Evolutionary conservation across 2,888 invertebrate species (phyloP), one percentile per base, ranked within the genome.

Genomic region (Rutpela maculata): DNA sequence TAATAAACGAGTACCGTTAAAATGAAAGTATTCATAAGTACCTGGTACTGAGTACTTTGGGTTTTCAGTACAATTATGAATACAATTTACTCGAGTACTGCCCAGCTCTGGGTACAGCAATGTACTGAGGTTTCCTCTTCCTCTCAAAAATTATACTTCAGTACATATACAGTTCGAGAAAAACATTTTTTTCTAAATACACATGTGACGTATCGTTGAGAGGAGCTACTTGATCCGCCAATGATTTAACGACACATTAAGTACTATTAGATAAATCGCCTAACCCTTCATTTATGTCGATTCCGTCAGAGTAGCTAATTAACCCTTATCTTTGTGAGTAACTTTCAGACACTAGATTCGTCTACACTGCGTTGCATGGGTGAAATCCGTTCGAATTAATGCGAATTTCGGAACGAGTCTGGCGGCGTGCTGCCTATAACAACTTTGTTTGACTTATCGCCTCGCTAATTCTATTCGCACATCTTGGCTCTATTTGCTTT

Each of bases 391-490:
- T 50, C n/a, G 50, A 50, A 15, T 35, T 15, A 43, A 43, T 15
- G 43, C 3, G 12, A 15, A 50, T 50, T 50, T n/a, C 6, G n/a
- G 0, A 50, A n/a, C 12, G n/a, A 15, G 3, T 50, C 12, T 7
- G 38, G 38, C 43, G 50, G 50, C 50, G n/a, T 50, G 50, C 50
- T n/a, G 50, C 50, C 50, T 50, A 50, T 50, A 50, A 50, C n/a
- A 50, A 50, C 4, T 50, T n/a, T n/a, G 50, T n/a, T 50, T n/a
- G 50, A n/a, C 6, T 50, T 50, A 50, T 50, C 50, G 50, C 50
- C 15, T 50, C 50, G n/a, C n/a, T n/a, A n/a, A 50, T 50, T 50
- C 50, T 15, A n/a, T n/a, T n/a, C n/a, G 15, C n/a, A 50, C 50
- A 50, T n/a, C 1, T 50, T 50, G 50, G 15, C 50, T 50, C 50